These are phyloP conservation scores for Autographa pulchrina DNA, from an alignment of 2,888 invertebrate species.

Conservation along the genomic window DNA sequence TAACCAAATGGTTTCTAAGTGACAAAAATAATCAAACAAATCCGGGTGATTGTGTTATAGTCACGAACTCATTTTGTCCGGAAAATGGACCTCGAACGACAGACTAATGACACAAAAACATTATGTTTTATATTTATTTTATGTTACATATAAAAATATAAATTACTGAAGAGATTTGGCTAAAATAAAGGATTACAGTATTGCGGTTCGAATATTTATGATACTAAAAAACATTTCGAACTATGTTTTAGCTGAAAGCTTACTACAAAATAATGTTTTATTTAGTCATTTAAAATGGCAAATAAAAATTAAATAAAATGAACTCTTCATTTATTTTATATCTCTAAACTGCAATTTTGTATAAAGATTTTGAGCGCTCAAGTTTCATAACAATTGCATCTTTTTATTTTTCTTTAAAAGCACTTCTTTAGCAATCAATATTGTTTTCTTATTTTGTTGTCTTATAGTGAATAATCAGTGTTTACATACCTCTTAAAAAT, in stretches of 20 bases:
- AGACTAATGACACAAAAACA: slow-evolving; percentile 29
- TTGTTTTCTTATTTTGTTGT: too few species aligned
- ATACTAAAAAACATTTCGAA: background rate
- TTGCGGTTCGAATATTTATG: background rate
- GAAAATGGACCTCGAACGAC: slow-evolving; percentile 22
- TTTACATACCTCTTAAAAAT: too few species aligned
- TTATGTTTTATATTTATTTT: background rate
- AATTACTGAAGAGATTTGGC: background rate
- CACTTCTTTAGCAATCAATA: too few species aligned
- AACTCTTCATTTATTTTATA: too few species aligned
- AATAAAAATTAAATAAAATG: background rate
- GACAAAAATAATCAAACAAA: slow-evolving; percentile 32
- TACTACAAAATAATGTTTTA: background rate
- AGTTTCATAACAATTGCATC: too few species aligned
- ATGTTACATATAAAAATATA: background rate
- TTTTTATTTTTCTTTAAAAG: too few species aligned
- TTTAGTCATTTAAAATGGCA: background rate
- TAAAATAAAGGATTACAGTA: background rate
- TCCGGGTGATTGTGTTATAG: slow-evolving; percentile 22
- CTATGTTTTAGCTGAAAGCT: background rate
- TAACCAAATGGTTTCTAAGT: slow-evolving; percentile 17
- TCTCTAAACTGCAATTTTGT: too few species aligned
- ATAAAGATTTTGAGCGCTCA: too few species aligned
- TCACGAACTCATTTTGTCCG: slow-evolving; percentile 16
- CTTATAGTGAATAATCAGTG: too few species aligned